Evolutionary conservation across 2,113 vertebrate genomes (phyloP).

Genomic region (Lynx canadensis): DNA sequence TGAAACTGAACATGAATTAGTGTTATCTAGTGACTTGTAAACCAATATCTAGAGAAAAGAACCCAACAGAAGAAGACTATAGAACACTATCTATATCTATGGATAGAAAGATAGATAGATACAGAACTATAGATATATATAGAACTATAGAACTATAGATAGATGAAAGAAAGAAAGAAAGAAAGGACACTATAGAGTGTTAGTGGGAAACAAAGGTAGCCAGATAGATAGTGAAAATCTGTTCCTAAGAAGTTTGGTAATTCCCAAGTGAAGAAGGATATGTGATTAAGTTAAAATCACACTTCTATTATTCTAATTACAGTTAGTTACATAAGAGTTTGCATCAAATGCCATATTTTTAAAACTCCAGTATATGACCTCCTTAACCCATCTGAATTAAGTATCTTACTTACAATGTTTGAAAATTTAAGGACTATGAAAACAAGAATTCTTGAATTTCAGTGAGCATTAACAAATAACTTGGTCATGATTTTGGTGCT

Average conservation of each 20-base stretch:
- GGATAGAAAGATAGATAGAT: no score
- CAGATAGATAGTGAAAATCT: background rate
- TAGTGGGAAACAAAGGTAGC: background rate
- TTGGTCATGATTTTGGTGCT: background rate
- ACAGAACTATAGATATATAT: no score
- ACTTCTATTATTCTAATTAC: background rate
- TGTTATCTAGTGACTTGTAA: background rate
- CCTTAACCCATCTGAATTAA: background rate
- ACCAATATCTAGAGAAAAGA: background rate
- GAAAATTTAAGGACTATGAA: background rate
- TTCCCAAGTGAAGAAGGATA: background rate
- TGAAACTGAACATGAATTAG: background rate
- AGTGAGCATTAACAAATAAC: background rate
- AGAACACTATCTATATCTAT: background rate
- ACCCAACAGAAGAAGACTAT: background rate
- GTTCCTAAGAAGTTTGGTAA: background rate
- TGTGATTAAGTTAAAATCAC: background rate
- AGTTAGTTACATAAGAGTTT: background rate
- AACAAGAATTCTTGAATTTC: background rate
- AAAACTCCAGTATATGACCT: background rate
- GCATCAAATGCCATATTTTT: background rate
- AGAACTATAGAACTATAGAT: no score
- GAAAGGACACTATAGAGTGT: background rate
- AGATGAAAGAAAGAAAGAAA: no score
- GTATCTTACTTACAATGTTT: background rate